Evolutionary conservation across 1,140 invertebrate species (phyloP).

Genomic region (Xylocopa sonorina): DNA sequence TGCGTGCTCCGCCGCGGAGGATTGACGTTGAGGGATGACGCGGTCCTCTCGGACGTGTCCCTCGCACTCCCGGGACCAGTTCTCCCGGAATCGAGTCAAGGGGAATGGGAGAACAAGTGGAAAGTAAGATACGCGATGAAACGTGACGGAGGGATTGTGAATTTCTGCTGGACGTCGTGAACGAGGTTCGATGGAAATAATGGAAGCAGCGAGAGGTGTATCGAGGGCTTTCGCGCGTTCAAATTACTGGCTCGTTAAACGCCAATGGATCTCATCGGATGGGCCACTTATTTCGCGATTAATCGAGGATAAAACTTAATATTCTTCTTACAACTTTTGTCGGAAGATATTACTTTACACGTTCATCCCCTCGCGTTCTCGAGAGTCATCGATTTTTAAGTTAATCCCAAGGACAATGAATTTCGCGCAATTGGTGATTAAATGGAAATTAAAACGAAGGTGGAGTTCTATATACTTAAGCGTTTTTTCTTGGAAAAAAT

Average conservation of each 20-base stretch:
- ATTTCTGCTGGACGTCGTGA: background rate
- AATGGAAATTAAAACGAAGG: background rate
- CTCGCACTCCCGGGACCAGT: slow-evolving; percentile 47
- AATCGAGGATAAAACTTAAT: no score
- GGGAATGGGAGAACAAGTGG: background rate
- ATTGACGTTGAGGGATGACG: slow-evolving; percentile 68
- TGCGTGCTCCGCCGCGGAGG: slow-evolving; percentile 51
- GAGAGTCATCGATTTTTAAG: no score
- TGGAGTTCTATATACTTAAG: background rate
- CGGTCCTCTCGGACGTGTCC: slow-evolving; percentile 44
- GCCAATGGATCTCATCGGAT: no score
- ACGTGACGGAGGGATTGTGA: background rate
- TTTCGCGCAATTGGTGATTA: background rate
- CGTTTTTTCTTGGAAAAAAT: background rate
- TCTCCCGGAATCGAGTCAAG: slow-evolving; percentile 46
- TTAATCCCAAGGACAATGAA: no score
- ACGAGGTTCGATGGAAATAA: no score
- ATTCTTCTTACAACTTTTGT: no score
- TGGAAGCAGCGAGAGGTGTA: no score
- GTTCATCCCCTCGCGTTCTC: no score
- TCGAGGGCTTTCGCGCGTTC: no score
- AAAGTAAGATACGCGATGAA: background rate
- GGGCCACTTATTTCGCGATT: no score
- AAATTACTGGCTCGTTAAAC: no score
- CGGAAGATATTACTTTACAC: no score